Evolutionary conservation across 2,888 invertebrate genomes (phyloP).

Genomic region (Urechis unicinctus): DNA sequence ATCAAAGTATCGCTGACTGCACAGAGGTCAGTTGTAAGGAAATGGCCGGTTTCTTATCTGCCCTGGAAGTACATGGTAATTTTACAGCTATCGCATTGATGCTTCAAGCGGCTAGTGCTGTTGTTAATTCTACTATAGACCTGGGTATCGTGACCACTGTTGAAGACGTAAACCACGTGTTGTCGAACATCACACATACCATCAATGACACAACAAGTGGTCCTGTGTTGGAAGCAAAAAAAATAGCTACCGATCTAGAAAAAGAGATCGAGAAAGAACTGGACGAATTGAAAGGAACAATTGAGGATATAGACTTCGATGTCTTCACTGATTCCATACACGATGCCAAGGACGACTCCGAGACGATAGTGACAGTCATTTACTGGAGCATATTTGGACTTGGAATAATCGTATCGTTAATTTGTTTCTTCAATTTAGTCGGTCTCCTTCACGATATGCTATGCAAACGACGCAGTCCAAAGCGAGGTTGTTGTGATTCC

Average conservation of each 20-base stretch:
- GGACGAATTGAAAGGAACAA: neutral
- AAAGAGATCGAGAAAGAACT: neutral
- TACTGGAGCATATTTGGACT: conserved; percentile 4
- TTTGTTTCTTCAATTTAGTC: neutral
- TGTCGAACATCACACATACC: neutral
- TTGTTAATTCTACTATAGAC: neutral
- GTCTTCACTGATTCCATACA: neutral
- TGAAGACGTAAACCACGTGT: too few relatives aligned
- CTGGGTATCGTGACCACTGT: neutral
- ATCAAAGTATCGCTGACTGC: neutral
- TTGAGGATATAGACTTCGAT: neutral
- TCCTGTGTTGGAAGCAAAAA: neutral
- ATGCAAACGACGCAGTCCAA: neutral
- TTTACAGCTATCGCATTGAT: neutral
- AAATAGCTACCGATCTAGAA: neutral
- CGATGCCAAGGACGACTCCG: neutral
- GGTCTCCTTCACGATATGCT: neutral
- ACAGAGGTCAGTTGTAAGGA: neutral
- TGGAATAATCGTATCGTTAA: neutral
- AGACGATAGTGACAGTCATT: neutral
- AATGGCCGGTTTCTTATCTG: neutral
- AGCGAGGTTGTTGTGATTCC: neutral
- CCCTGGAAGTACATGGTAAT: neutral
- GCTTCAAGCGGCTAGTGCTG: neutral
- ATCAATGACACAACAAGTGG: neutral